phyloP scores from a whole-genome alignment of 2,113 vertebrate species.

The Cisticola juncidis region DNA sequence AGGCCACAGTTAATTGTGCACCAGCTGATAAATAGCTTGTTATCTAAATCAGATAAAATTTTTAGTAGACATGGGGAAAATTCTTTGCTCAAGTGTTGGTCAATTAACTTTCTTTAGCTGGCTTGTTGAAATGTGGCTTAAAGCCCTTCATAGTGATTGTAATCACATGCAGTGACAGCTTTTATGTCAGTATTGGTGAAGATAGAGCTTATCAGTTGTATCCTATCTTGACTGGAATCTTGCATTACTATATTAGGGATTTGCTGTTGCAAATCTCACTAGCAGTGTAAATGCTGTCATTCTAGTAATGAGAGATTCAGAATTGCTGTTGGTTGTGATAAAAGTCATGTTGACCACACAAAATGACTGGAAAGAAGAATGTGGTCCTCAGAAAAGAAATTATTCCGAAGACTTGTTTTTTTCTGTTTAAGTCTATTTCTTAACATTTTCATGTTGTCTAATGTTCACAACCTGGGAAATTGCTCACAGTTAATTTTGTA shows the following conservation, averaged over 20 bases:
- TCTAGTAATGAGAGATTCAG: neutral
- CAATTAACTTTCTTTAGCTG: neutral
- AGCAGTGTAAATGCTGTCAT: neutral
- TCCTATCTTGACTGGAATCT: conserved; percentile 26
- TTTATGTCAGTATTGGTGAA: neutral
- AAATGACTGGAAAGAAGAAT: neutral
- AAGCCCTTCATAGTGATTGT: conserved; percentile 15
- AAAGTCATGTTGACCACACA: neutral
- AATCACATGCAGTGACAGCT: neutral
- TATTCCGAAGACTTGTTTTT: neutral
- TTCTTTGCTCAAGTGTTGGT: neutral
- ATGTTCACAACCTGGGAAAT: neutral
- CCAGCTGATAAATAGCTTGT: neutral
- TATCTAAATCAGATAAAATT: neutral
- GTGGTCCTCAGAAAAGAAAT: neutral
- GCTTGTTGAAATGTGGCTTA: conserved; percentile 25
- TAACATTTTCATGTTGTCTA: neutral
- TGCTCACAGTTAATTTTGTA: neutral
- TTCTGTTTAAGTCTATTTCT: neutral
- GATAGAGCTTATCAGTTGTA: conserved; percentile 33
- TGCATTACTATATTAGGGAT: neutral
- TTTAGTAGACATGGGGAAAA: neutral
- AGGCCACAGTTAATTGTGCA: neutral
- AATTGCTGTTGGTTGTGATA: neutral
- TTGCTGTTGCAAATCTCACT: neutral